These are phyloP conservation scores for Aphrophora alni DNA, from an alignment of 2,888 invertebrate species.

Conservation along the genomic window DNA sequence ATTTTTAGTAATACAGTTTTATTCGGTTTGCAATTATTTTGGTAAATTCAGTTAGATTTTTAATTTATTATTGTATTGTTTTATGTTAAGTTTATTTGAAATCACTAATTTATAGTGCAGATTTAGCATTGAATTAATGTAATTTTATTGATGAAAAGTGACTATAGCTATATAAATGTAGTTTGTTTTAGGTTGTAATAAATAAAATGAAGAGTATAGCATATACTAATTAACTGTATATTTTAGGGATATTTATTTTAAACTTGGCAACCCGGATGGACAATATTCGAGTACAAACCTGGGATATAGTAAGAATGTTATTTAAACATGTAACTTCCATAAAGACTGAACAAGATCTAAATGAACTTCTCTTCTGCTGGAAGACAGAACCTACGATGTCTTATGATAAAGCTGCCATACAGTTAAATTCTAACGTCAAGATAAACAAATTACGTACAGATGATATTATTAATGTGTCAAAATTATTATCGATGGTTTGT, in stretches of 20 bases:
- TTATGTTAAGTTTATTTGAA: too few species aligned
- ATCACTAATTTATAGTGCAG: too few species aligned
- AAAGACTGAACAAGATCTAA: slow-evolving; percentile 82
- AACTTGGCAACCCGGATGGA: slow-evolving; percentile 87
- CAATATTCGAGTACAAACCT: slow-evolving; percentile 67
- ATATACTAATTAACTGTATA: too few species aligned
- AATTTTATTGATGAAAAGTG: too few species aligned
- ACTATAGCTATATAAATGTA: too few species aligned
- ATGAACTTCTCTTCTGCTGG: slow-evolving; percentile 80
- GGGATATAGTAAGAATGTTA: slow-evolving; percentile 64
- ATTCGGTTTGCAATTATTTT: too few species aligned
- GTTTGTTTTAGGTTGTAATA: too few species aligned
- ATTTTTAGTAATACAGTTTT: too few species aligned
- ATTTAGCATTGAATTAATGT: too few species aligned
- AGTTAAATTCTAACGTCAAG: slow-evolving; percentile 64
- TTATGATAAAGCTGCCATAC: slow-evolving; percentile 57
- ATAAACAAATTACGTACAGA: slow-evolving; percentile 62
- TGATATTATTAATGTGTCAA: slow-evolving; percentile 61
- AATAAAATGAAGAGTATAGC: too few species aligned
- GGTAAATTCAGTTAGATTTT: too few species aligned
- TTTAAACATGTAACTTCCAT: slow-evolving; percentile 74
- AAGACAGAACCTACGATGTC: slow-evolving; percentile 48
- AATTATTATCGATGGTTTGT: background rate
- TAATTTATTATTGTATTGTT: too few species aligned
- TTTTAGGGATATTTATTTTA: slow-evolving; percentile 80